phyloP scores from a whole-genome alignment of 2,888 invertebrate genomes.

The Chrysomela aeneicollis region DNA sequence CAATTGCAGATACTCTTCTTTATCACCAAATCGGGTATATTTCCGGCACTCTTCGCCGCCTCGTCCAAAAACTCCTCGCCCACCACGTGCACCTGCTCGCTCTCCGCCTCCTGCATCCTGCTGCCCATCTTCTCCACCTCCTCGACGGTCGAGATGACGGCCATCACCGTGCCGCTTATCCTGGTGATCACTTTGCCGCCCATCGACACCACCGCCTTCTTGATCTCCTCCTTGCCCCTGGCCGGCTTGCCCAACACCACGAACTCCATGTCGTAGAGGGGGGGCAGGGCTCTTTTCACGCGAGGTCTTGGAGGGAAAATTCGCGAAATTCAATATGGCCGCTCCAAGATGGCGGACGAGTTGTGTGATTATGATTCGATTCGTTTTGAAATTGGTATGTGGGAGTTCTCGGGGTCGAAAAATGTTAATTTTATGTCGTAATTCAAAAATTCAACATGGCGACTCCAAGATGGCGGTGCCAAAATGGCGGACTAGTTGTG shows the following conservation, averaged over 20 bases:
- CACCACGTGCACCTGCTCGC: slow-evolving; percentile 80
- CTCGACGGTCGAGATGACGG: slow-evolving; percentile 75
- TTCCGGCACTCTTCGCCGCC: slow-evolving; percentile 68
- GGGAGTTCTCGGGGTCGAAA: too few species aligned
- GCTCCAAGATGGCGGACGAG: too few species aligned
- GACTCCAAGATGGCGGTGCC: too few species aligned
- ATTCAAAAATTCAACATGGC: too few species aligned
- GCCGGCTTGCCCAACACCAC: slow-evolving; percentile 68
- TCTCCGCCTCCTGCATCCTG: slow-evolving; percentile 72
- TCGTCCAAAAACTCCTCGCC: slow-evolving; percentile 78
- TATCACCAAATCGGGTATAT: slow-evolving; percentile 71
- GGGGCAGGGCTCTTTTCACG: slow-evolving; percentile 70
- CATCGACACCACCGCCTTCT: slow-evolving; percentile 72
- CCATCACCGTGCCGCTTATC: slow-evolving; percentile 72
- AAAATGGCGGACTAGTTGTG: too few species aligned
- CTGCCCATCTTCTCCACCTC: slow-evolving; percentile 74
- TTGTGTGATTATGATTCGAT: too few species aligned
- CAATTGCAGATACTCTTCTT: slow-evolving; percentile 81
- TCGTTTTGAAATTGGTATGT: too few species aligned
- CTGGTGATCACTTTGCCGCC: slow-evolving; percentile 79
- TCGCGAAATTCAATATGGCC: too few species aligned
- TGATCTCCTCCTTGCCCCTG: slow-evolving; percentile 69
- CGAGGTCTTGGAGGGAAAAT: slow-evolving; percentile 72
- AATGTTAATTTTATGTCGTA: too few species aligned
- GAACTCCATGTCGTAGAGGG: slow-evolving; percentile 82